A percentile compares a stretch with the other conserved stretches of the same genome.
phyloP scores from a whole-genome alignment of 2,888 invertebrate species.

The Arrhopalites spinosus region DNA sequence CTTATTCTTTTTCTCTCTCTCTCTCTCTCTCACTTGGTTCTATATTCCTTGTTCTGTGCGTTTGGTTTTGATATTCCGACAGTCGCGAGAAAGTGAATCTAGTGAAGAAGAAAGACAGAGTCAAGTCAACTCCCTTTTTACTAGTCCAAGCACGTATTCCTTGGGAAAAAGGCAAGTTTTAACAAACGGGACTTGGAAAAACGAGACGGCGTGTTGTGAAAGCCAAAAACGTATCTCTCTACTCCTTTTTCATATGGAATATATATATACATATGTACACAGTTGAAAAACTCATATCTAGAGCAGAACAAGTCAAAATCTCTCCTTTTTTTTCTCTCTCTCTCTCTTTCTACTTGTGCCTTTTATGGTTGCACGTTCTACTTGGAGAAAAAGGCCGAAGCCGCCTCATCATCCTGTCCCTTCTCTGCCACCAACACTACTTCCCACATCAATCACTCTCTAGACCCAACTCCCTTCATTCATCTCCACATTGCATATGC shows the following conservation, averaged over 20 bases:
- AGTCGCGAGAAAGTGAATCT: conserved; percentile 50
- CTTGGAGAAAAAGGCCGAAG: background rate
- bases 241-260: background rate
- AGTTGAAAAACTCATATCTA: too few species aligned
- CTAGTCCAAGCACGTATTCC: conserved; percentile 48
- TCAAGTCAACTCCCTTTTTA: background rate
- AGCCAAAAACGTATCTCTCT: too few species aligned
- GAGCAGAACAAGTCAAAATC: too few species aligned
- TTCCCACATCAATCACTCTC: conserved; percentile 32
- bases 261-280: background rate
- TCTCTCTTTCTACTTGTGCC: too few species aligned
- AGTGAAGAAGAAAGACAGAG: conserved; percentile 20
- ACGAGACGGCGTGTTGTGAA: conserved; percentile 41
- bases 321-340: too few species aligned
- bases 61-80: conserved; percentile 47
- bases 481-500: background rate
- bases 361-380: background rate
- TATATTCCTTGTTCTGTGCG: conserved; percentile 16
- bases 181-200: conserved; percentile 52
- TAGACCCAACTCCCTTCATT: background rate
- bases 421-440: conserved; percentile 2
- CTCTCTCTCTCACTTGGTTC: background rate
- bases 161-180: conserved; percentile 52
- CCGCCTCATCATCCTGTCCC: background rate
- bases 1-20: conserved; percentile 19